Percentiles rank a stretch among this genome's conserved stretches.
Conservation (phyloP, 2,113 vertebrate species). For the Gobio gobio region DNA sequence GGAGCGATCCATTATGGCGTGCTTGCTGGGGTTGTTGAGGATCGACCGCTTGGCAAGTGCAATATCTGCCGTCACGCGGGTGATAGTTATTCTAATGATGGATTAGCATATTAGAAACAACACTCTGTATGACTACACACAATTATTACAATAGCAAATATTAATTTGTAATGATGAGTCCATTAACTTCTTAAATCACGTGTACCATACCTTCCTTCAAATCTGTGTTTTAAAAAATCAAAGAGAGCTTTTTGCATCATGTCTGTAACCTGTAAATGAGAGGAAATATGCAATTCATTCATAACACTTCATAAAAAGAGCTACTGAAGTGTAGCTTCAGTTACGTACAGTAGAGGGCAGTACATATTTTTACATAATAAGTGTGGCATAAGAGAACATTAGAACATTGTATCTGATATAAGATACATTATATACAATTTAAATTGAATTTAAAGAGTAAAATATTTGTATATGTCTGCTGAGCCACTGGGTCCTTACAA, state of each 20-base stretch:
- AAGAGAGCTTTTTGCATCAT: slow-evolving; percentile 99
- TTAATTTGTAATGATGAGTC: neutral
- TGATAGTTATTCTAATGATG: slow-evolving; percentile 91
- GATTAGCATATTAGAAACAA: slow-evolving; percentile 2
- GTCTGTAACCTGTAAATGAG: slow-evolving; percentile 89
- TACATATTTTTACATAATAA: neutral
- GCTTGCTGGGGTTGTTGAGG: slow-evolving; percentile 97
- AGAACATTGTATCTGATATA: neutral
- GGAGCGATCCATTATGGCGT: slow-evolving; percentile 95
- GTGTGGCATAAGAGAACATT: neutral
- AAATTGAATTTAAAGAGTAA: neutral
- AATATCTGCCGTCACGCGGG: slow-evolving; percentile 96
- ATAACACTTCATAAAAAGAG: neutral
- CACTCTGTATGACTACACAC: neutral
- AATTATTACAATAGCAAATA: neutral
- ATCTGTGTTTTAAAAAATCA: slow-evolving; percentile 99
- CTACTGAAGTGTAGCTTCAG: neutral
- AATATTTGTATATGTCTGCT: neutral
- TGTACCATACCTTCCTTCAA: slow-evolving; percentile 92
- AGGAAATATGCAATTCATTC: neutral
- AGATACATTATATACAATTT: neutral
- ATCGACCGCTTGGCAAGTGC: slow-evolving; percentile 97
- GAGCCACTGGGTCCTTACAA: neutral
- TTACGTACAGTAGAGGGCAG: slow-evolving; percentile 35
- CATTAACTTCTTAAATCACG: neutral